Evolutionary conservation across 1,140 invertebrate species (phyloP), one percentile per base, ranked within the genome.

Genomic region (Aleiodes sp.): DNA sequence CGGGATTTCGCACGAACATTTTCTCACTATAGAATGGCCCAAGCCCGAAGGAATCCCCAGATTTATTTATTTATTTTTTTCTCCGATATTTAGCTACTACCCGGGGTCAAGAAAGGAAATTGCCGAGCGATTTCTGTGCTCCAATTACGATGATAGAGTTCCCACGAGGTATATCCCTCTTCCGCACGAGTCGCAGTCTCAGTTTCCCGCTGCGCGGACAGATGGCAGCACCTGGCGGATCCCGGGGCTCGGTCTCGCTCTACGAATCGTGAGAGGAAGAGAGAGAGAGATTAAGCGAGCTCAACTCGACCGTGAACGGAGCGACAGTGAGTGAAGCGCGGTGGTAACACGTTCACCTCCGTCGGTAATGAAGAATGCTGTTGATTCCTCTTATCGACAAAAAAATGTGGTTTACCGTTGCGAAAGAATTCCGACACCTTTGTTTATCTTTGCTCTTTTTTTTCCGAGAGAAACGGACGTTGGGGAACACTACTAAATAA

Each of bases 401-500:
- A 35, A 35, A 35, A 35, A 35, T 35, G n/a, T n/a, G n/a, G n/a
- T n/a, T n/a, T n/a, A n/a, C 76, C 75, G 77, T 76, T 76, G 78
- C 78, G 77, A 79, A 81, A 80, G 75, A 73, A 74, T 72, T 75
- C n/a, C 26, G 12, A 4, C 12, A 33, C 12, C 39, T n/a, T 43
- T 28, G 28, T 59, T 59, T 59, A 59, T 59, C 56, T 57, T 24
- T 33, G 60, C 12, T 63, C 31, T 46, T 60, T 64, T 63, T 59
- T 63, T 64, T 9, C 29, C 19, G 28, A 14, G 26, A 52, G 10
- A 21, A 21, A 24, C 46, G 46, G 19, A 21, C 62, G 31, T 21
- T 65, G 70, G 73, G 77, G 62, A 72, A 76, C 80, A 82, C 83
- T 83, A 83, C 82, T 85, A 85, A 86, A 81, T 86, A 86, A 86